Evolutionary conservation across 2,888 invertebrate species (phyloP).

Genomic region (Mesodorylaimus sp.): DNA sequence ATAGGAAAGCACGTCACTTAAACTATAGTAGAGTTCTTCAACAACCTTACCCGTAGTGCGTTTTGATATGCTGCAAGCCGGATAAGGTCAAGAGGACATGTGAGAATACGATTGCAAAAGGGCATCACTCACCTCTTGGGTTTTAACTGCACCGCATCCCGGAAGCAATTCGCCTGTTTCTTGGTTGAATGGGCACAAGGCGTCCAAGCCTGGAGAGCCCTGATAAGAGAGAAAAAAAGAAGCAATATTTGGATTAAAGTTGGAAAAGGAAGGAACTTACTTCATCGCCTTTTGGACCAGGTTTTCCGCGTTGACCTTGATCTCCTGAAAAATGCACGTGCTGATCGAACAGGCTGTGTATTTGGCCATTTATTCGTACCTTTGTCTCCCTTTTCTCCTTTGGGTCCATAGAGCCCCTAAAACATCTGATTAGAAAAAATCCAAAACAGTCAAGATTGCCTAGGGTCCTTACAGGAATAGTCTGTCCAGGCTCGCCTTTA

Average conservation of each 20-base stretch:
- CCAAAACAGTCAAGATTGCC: neutral
- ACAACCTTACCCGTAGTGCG: too few species aligned
- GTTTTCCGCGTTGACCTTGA: neutral
- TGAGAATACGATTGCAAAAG: too few species aligned
- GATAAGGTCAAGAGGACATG: too few species aligned
- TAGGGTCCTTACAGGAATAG: neutral
- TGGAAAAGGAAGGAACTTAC: constrained; percentile 5
- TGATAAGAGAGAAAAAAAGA: constrained; percentile 14
- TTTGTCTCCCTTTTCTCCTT: constrained; percentile 4
- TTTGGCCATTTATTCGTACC: too few species aligned
- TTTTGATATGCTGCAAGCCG: too few species aligned
- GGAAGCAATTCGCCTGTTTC: constrained; percentile 89
- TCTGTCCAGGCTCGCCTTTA: neutral
- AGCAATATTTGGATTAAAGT: neutral
- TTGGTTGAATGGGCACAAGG: constrained; percentile 88
- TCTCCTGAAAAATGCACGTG: neutral
- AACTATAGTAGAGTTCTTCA: too few species aligned
- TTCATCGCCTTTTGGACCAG: constrained; percentile 8
- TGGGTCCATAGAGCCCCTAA: constrained; percentile 2
- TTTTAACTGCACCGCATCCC: constrained; percentile 63
- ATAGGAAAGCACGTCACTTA: too few species aligned
- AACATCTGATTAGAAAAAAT: neutral
- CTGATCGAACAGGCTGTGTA: too few species aligned
- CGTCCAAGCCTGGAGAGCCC: constrained; percentile 90
- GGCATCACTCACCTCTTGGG: too few species aligned